These are phyloP conservation scores for Silurus aristotelis DNA, from an alignment of 2,797 vertebrate genomes.

Conservation along the genomic window DNA sequence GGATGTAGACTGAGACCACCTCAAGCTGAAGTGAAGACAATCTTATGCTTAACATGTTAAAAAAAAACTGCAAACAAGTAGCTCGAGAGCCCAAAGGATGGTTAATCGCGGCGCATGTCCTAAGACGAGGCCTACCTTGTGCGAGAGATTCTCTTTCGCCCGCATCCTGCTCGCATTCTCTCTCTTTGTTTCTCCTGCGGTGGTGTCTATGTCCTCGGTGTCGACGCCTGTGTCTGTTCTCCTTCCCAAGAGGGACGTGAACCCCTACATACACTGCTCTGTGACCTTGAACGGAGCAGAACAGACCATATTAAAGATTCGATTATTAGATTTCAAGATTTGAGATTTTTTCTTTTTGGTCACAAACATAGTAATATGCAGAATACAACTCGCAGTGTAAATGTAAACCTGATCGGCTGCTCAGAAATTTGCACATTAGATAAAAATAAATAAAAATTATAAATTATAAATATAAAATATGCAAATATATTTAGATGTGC, in stretches of 20 bases:
- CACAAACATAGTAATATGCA: no score
- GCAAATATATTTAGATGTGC: no score
- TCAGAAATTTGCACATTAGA: no score
- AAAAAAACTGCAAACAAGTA: neutral
- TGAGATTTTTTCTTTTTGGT: no score
- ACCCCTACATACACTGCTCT: constrained; percentile 95
- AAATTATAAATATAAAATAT: no score
- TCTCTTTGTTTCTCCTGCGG: constrained; percentile 79
- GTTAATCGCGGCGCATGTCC: neutral
- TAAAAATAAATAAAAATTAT: no score
- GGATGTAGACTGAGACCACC: neutral
- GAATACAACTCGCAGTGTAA: no score
- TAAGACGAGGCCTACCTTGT: constrained; percentile 74
- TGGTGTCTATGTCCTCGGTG: constrained; percentile 92
- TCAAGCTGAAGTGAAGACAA: no score
- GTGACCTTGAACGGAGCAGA: constrained; percentile 77
- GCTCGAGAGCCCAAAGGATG: neutral
- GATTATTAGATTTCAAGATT: no score
- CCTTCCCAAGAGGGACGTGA: constrained; percentile 89
- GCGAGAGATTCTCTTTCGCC: constrained; percentile 86
- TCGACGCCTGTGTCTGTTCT: constrained; percentile 84
- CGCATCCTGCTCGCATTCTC: constrained; percentile 86
- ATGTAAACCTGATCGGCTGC: no score
- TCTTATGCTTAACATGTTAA: neutral
- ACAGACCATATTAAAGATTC: no score